Evolutionary conservation across 2,113 vertebrate genomes (phyloP).

Genomic region (Marmota flaviventris): DNA sequence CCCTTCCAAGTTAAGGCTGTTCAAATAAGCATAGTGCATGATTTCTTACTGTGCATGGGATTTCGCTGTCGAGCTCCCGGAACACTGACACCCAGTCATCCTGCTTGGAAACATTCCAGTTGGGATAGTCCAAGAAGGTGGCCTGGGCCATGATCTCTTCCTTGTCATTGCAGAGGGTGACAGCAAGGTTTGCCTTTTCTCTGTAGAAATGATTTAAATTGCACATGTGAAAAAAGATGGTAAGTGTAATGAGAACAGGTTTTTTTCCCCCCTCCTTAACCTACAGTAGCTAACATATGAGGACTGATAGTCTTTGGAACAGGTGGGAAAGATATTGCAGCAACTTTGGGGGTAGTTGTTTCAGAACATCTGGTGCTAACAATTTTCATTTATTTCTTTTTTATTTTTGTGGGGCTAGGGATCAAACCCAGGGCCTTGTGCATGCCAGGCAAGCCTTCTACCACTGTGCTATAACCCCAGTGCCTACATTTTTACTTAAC

Average conservation of each 20-base stretch:
- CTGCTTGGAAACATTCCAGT: conserved; percentile 89
- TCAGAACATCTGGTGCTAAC: neutral
- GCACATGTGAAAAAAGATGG: conserved; percentile 51
- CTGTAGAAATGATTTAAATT: conserved; percentile 86
- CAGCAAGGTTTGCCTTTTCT: conserved; percentile 94
- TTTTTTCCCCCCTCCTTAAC: neutral
- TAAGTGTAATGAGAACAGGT: neutral
- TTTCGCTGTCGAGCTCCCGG: conserved; percentile 81
- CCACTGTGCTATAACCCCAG: too few species aligned
- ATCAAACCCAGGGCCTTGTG: neutral
- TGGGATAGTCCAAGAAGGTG: conserved; percentile 93
- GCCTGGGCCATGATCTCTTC: conserved; percentile 92
- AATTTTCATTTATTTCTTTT: neutral
- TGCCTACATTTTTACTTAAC: neutral
- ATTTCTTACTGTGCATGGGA: conserved; percentile 91
- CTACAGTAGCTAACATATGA: neutral
- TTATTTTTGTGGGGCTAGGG: neutral
- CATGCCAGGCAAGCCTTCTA: neutral
- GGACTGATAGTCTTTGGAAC: neutral
- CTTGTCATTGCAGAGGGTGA: conserved; percentile 91
- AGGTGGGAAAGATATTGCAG: neutral
- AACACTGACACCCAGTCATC: conserved; percentile 91
- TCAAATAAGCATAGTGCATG: neutral
- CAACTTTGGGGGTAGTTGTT: neutral
- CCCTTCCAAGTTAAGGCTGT: neutral